Conservation (phyloP, 1,140 invertebrate species). For the Eupristina koningsbergeri region DNA sequence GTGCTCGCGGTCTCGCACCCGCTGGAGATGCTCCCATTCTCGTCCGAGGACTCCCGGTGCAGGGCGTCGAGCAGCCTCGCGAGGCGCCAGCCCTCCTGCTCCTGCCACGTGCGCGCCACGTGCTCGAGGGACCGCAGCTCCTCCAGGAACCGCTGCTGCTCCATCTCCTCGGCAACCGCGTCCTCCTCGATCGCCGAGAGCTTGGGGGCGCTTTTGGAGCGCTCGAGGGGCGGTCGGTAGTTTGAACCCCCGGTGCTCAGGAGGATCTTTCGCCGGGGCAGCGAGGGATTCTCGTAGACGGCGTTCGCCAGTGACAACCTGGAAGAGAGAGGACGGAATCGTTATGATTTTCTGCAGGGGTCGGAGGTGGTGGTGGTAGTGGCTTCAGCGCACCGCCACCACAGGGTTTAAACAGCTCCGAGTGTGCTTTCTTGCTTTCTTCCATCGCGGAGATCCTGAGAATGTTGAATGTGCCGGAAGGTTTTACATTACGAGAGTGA, state of each 20-base stretch:
- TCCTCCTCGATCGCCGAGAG: conserved; percentile 95
- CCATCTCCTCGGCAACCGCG: conserved; percentile 86
- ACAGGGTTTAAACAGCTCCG: too few species aligned
- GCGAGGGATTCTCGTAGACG: conserved; percentile 88
- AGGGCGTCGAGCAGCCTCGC: conserved; percentile 68
- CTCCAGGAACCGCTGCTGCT: conserved; percentile 70
- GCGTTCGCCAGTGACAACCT: conserved; percentile 88
- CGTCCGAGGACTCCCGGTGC: conserved; percentile 74
- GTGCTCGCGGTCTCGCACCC: conserved; percentile 86
- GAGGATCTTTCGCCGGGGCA: conserved; percentile 85
- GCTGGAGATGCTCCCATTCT: conserved; percentile 83
- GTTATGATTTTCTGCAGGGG: not conserved
- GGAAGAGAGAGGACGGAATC: conserved; percentile 9
- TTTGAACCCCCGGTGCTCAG: conserved; percentile 86
- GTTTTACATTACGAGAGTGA: not conserved
- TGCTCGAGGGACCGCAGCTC: conserved; percentile 68
- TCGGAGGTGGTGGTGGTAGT: too few species aligned
- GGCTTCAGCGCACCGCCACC: too few species aligned
- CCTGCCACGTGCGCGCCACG: conserved; percentile 68
- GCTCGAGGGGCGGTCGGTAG: conserved; percentile 91
- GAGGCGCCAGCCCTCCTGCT: conserved; percentile 69
- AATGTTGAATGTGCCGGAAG: not conserved
- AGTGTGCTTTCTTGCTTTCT: too few species aligned
- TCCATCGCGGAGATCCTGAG: too few species aligned
- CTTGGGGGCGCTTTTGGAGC: conserved; percentile 96